These are phyloP conservation scores for Myotis findleyi DNA, from an alignment of 2,797 vertebrate species.

Conservation along the genomic window DNA sequence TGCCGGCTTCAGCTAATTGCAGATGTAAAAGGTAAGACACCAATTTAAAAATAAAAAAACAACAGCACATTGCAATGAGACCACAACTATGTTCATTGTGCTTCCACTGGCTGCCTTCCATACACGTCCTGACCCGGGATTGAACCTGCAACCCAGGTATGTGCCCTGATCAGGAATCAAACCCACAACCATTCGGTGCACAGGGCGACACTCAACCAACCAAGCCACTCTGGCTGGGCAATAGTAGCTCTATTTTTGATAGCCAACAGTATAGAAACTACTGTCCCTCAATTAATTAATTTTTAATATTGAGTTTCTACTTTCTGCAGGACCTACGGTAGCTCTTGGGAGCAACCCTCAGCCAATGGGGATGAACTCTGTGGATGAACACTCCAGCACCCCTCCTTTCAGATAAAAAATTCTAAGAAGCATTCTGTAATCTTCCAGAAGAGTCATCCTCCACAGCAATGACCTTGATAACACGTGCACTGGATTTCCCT, in stretches of 20 bases:
- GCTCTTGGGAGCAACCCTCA: not conserved
- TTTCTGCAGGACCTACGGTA: not conserved
- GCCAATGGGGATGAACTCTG: not conserved
- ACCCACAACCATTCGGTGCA: no score
- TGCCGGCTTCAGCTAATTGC: not conserved
- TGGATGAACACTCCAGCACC: not conserved
- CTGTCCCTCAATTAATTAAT: not conserved
- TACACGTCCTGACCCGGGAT: not conserved
- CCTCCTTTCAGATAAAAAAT: not conserved
- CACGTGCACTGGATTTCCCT: not conserved
- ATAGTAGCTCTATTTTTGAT: not conserved
- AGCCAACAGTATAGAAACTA: not conserved
- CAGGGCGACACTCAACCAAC: no score
- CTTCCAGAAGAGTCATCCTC: not conserved
- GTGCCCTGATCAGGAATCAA: no score
- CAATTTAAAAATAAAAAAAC: not conserved
- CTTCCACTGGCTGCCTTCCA: not conserved
- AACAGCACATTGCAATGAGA: not conserved
- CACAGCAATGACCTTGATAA: not conserved
- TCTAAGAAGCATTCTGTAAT: not conserved
- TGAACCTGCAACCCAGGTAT: no score
- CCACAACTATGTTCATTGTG: not conserved
- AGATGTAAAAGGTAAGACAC: slow-evolving; percentile 18
- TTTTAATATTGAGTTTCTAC: not conserved
- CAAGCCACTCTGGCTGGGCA: not conserved